Base-by-base conservation (phyloP, 2,888 invertebrate species). In the Xylocampa areola region DNA sequence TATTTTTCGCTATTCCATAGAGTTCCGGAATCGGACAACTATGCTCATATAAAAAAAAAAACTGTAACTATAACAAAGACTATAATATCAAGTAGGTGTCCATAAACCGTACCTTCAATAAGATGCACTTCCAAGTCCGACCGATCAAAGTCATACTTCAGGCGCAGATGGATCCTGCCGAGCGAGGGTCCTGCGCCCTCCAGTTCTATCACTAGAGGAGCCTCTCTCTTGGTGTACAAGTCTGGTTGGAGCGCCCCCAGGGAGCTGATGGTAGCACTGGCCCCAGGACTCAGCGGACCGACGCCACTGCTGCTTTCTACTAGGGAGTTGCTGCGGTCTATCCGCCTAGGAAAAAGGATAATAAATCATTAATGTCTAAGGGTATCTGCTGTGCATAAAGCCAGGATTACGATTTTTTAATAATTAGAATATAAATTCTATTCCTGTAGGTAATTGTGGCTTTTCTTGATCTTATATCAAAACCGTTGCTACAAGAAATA, bases 61-160 rank as follows among this genome's bases (percentile, higher is more conserved):
- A 21, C 21, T 21, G n/a, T n/a, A n/a, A n/a, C n/a, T n/a, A n/a
- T n/a, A n/a, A n/a, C n/a, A n/a, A n/a, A n/a, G n/a, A n/a, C n/a
- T 23, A 8, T 5, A 30, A 11, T 5, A 17, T 35, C 4, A 17
- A 35, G 1, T n/a, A n/a, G n/a, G 5, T 19, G 6, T 10, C 10
- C 10, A 10, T 10, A 2, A 4, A 10, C 2, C 45, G 27, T 75
- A 97, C 97, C 97, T 96, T 98, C 98, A 88, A 98, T 98, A 70
- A 98, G 94, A 91, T 98, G 98, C n/a, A 98, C 97, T 70, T 97
- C 96, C 72, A 98, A 94, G 87, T 98, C 98, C 11, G 98, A 98
- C 67, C 97, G 95, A 86, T 98, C 97, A 81, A 98, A 98, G 90
- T 98, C 98, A 82, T 98, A 98, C 79, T 97, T 97, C 52, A 98